Base-by-base conservation (phyloP, 1,140 invertebrate species). In the Conus betulinus region DNA sequence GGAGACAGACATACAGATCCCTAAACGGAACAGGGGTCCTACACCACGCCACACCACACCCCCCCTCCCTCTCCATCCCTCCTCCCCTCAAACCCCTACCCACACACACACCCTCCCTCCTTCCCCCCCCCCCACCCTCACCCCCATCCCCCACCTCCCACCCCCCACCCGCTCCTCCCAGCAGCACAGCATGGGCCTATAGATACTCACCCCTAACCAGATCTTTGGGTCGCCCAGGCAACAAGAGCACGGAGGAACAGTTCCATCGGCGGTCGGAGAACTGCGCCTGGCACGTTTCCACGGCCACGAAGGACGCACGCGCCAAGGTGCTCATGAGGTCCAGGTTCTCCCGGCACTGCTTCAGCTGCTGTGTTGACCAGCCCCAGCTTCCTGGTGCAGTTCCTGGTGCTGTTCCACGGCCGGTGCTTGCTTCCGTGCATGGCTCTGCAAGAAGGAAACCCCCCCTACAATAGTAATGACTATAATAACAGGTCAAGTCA, bases 201-300 rank as follows among this genome's bases (percentile, higher is more conserved):
- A 55, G 67, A 5, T 23, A 85, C 93, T 94, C 90, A 98, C 97
- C 97, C 96, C 97, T 96, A 8, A 97, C 96, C 87, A 98, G 95
- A 94, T 98, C 98, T 52, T 97, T 96, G 2, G 97, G 96, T 98
- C 96, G 98, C 97, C 96, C 96, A 0, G 90, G 98, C 95, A 95
- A 98, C 97, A 94, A 95, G 20, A 96, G 96, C 83, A 98, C 96
- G 78, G 97, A 97, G 81, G 97, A 97, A 94, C 98, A 98, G 94
- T 98, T 98, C 98, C 98, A 98, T 83, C 97, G 96, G 84, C 97
- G 96, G 90, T 97, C 96, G 13, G 96, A 95, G 93, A 98, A 97
- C 2, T 97, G 96, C 85, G 96, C 96, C 93, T 97, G 97, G 94
- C 98, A 98, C 23, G 97, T 96, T 83, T 96, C 95, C 25, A 97